A percentile compares a stretch with the other conserved stretches of the same genome.
These are phyloP conservation scores for Phaonia tiefii DNA, from an alignment of 2,888 invertebrate genomes.

Conservation along the genomic window DNA sequence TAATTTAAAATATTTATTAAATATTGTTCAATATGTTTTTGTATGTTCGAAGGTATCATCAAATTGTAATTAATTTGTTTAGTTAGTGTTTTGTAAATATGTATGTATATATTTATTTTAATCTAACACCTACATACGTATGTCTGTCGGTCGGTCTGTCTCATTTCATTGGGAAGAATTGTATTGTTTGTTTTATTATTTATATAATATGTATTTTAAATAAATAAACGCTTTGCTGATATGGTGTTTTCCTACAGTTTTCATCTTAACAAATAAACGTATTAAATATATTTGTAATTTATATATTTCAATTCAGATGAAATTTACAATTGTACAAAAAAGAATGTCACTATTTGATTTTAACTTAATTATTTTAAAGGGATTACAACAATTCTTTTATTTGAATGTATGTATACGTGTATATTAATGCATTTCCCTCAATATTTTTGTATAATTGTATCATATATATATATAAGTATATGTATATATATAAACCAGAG, in stretches of 20 bases:
- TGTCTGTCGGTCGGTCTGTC: neutral
- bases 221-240: conserved; percentile 70
- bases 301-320: conserved; percentile 45
- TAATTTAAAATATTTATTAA: neutral
- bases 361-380: neutral
- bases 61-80: too few species aligned
- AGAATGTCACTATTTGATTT: conserved; percentile 26
- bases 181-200: conserved; percentile 11
- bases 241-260: conserved; percentile 79
- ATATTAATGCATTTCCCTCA: too few species aligned
- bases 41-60: neutral
- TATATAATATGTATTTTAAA: conserved; percentile 35
- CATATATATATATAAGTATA: too few species aligned
- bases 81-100: neutral
- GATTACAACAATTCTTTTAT: conserved; percentile 20
- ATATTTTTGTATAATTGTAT: too few species aligned
- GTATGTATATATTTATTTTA: neutral
- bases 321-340: conserved; percentile 15
- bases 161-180: neutral
- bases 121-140: neutral
- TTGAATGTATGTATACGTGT: neutral
- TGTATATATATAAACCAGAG: too few species aligned
- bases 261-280: conserved; percentile 41
- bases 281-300: conserved; percentile 57
- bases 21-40: neutral